Percentiles rank a stretch among this genome's conserved stretches.
These are phyloP conservation scores for Acipenser transmontanus DNA, from an alignment of 2,797 vertebrate species.

Conservation along the genomic window DNA sequence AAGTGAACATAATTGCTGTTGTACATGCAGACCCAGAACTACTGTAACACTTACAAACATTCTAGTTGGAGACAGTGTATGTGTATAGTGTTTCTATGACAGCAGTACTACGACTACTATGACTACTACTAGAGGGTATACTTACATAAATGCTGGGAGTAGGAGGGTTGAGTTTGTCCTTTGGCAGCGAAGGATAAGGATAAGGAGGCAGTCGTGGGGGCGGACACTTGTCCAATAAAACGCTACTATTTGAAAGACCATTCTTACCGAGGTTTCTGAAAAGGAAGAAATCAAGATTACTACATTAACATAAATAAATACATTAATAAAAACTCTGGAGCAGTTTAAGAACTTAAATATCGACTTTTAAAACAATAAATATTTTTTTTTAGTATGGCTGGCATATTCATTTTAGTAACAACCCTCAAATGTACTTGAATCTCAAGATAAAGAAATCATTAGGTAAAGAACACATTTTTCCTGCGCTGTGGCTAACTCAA, in stretches of 20 bases:
- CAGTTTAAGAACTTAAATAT: background rate
- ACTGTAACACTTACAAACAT: no score
- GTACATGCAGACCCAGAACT: no score
- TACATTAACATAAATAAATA: background rate
- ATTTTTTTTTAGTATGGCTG: background rate
- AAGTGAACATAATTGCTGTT: slow-evolving; percentile 18
- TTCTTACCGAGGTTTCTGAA: slow-evolving; percentile 92
- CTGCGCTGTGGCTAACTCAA: no score
- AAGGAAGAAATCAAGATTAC: background rate
- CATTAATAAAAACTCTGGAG: background rate
- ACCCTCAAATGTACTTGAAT: no score
- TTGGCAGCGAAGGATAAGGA: slow-evolving; percentile 87
- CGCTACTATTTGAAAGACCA: slow-evolving; percentile 86
- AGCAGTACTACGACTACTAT: background rate
- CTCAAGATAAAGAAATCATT: no score
- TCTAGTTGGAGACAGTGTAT: no score
- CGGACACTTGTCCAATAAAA: slow-evolving; percentile 93
- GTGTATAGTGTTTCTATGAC: no score
- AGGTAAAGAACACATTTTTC: no score
- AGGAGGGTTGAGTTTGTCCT: slow-evolving; percentile 96
- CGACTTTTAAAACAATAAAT: no score
- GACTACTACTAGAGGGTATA: slow-evolving; percentile 28
- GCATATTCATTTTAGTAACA: no score
- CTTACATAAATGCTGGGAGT: slow-evolving; percentile 98
- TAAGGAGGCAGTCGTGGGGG: slow-evolving; percentile 81